Conservation (phyloP, 2,113 vertebrate species). For the Octodon degus region DNA sequence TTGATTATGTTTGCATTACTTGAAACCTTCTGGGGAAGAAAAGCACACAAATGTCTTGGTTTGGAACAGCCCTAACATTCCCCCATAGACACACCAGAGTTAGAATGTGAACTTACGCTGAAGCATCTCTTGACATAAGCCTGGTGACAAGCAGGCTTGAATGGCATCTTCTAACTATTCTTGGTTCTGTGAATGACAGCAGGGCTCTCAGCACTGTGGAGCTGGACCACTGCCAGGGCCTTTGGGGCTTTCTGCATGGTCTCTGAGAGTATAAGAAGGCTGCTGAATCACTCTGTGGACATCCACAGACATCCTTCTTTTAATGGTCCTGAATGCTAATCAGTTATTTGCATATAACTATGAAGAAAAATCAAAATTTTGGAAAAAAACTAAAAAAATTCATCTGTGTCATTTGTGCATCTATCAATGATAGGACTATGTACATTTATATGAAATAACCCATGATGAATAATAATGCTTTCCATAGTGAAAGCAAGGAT, state of each 20-base stretch:
- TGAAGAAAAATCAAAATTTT: constrained; percentile 19
- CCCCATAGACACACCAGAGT: background rate
- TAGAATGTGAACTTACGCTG: background rate
- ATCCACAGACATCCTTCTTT: constrained; percentile 14
- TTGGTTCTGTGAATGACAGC: background rate
- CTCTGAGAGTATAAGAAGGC: background rate
- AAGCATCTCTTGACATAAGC: background rate
- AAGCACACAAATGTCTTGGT: background rate
- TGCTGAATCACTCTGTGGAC: background rate
- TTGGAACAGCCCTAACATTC: background rate
- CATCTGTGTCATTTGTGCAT: background rate
- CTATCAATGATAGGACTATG: background rate
- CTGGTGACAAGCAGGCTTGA: background rate
- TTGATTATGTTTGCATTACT: background rate
- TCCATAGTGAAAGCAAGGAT: background rate
- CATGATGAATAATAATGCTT: no score
- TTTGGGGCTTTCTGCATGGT: background rate
- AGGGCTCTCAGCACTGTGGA: background rate
- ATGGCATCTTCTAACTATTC: background rate
- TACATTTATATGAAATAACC: background rate
- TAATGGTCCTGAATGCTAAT: background rate
- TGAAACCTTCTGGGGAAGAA: background rate
- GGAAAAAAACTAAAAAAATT: background rate
- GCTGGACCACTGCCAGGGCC: background rate
- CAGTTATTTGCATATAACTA: background rate